Percentiles rank a stretch among this genome's conserved stretches.
Evolutionary conservation across 1,140 invertebrate genomes (phyloP).

Genomic region (Tetraneura akinire): DNA sequence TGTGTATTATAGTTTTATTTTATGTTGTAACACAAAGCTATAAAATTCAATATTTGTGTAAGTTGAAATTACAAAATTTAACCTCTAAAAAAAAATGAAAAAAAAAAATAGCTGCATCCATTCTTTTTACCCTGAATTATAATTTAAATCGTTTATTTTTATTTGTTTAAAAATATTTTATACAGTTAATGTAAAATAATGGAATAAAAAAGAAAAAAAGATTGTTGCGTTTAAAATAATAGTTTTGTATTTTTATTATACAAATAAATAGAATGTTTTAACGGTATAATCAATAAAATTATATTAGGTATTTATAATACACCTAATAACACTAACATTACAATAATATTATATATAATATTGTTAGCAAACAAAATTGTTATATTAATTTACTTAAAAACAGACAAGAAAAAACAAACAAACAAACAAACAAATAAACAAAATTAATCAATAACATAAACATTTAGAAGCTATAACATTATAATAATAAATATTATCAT

Average conservation of each 20-base stretch:
- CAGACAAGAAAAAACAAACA: constrained; percentile 23
- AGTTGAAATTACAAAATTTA: too few relatives aligned
- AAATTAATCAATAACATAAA: constrained; percentile 10
- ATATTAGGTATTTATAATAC: constrained; percentile 39
- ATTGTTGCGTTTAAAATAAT: constrained; percentile 24
- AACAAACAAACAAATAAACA: too few relatives aligned
- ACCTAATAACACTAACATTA: constrained; percentile 48
- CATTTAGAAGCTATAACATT: constrained; percentile 50
- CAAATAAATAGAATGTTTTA: constrained; percentile 41
- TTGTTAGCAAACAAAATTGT: constrained; percentile 38
- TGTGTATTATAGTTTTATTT: too few relatives aligned
- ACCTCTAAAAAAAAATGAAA: too few relatives aligned
- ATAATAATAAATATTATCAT: constrained; percentile 44
- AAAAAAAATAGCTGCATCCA: too few relatives aligned
- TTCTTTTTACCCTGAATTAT: too few relatives aligned
- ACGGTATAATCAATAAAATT: constrained; percentile 41
- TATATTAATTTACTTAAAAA: constrained; percentile 28
- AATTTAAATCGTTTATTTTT: too few relatives aligned
- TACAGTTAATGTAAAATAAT: too few relatives aligned
- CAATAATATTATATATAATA: constrained; percentile 40
- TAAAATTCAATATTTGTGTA: too few relatives aligned
- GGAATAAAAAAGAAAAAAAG: constrained; percentile 18
- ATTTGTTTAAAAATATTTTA: too few relatives aligned
- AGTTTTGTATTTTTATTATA: constrained; percentile 43
- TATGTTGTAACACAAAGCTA: too few relatives aligned